Evolutionary conservation across 2,113 vertebrate species (phyloP).

Genomic region (Gallinago jamesoni): DNA sequence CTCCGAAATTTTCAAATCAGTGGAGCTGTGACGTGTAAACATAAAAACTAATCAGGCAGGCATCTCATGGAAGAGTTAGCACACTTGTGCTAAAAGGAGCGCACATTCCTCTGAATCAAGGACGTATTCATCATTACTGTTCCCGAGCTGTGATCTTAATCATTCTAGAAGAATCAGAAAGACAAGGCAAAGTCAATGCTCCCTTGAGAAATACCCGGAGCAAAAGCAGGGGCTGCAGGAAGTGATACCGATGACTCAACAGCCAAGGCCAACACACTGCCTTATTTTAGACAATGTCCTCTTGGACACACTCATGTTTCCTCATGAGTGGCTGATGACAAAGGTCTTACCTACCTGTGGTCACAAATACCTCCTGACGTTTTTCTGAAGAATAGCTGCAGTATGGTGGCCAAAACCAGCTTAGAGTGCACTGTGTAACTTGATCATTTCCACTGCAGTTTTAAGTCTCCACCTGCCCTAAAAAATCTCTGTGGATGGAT

Average conservation of each 20-base stretch:
- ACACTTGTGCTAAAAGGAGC: conserved; percentile 27
- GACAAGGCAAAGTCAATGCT: conserved; percentile 22
- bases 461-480: neutral
- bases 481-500: neutral
- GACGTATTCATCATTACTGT: conserved; percentile 22
- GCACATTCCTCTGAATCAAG: conserved; percentile 47
- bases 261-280: conserved; percentile 33
- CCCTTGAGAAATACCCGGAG: conserved; percentile 43
- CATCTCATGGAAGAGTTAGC: conserved; percentile 54
- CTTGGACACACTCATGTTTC: conserved; percentile 52
- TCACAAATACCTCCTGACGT: conserved; percentile 29
- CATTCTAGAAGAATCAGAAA: conserved; percentile 48
- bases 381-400: conserved; percentile 34
- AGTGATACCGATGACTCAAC: conserved; percentile 63
- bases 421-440: neutral
- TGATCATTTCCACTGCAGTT: neutral
- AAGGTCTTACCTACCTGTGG: conserved; percentile 51
- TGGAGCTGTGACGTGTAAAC: neutral
- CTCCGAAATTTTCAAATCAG: conserved; percentile 14
- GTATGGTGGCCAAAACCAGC: neutral
- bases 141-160: conserved; percentile 35
- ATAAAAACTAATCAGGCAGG: conserved; percentile 35
- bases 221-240: conserved; percentile 58
- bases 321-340: conserved; percentile 66
- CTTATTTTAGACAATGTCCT: conserved; percentile 66